phyloP scores from a whole-genome alignment of 53 echinoderm and acorn worm genomes.

The Apostichopus leukothele region DNA sequence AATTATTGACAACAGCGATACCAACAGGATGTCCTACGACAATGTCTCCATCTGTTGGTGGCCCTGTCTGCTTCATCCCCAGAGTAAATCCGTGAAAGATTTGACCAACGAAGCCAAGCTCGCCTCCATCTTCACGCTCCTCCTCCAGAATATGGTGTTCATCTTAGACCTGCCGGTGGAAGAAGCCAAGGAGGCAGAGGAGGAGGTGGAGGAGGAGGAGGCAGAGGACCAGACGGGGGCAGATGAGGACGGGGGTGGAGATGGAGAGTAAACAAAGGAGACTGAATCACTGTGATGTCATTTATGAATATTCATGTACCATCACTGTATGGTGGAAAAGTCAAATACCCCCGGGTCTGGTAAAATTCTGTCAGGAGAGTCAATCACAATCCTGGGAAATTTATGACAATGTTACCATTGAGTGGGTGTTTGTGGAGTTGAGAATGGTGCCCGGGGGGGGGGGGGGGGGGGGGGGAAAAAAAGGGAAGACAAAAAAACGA shows the following conservation, averaged over 20 bases:
- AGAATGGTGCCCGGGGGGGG: too few relatives aligned
- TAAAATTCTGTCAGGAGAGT: too few relatives aligned
- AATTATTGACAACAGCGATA: constrained; percentile 60
- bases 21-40: constrained; percentile 69
- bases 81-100: constrained; percentile 72
- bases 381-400: too few relatives aligned
- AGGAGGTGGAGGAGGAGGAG: not conserved
- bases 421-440: too few relatives aligned
- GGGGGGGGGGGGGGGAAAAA: too few relatives aligned
- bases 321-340: not conserved
- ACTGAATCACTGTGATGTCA: not conserved
- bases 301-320: not conserved
- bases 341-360: too few relatives aligned
- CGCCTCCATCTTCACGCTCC: constrained; percentile 49
- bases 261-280: too few relatives aligned
- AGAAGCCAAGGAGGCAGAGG: not conserved
- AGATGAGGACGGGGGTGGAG: too few relatives aligned
- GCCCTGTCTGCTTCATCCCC: constrained; percentile 77
- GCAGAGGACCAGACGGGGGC: too few relatives aligned
- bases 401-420: too few relatives aligned
- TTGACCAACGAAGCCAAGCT: constrained; percentile 72
- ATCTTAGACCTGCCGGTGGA: constrained; percentile 12
- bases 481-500: too few relatives aligned
- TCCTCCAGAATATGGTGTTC: constrained; percentile 17
- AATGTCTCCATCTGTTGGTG: constrained; percentile 80